Base-by-base conservation (phyloP, 2,797 vertebrate genomes). In the Coreius guichenoti region DNA sequence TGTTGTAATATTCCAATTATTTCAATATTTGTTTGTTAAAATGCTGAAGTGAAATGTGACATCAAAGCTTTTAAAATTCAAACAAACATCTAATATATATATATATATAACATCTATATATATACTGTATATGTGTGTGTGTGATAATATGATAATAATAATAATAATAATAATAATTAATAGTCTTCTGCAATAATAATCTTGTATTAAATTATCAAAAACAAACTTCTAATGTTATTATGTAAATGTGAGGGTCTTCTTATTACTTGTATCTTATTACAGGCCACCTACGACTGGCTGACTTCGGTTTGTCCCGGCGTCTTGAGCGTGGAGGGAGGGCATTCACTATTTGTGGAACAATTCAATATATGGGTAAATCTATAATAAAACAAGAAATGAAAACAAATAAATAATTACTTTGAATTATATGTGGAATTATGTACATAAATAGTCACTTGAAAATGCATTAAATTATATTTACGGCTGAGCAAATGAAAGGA, bases 291-390 rank as follows among this genome's bases (percentile, higher is more conserved):
- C 96, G 96, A 67, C 91, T 98, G 92, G 96, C 97, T 0, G 97
- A 98, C 85, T 98, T 98, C 0, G 97, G 97, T 56, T 93, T 98
- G 85, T 97, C 96, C 4, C 93, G 95, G 8, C 95, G 96, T 75
- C 92, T 99, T 80, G 91, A 91, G 74, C 94, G 91, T 87, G 97
- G 96, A 1, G 94, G 95, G 74, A 92, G 90, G 90, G 95, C 96
- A 0, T 96, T 96, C 86, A 98, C 97, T 0, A 97, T 98, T 91
- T 99, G 97, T 58, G 97, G 97, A 79, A 98, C 97, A 2, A 96
- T 99, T 87, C 96, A 97, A 3, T 98, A 98, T 92, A 99, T 98
- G 97, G 97, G 98, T 98, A 94, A 97, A 95, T 80, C 88, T 61
- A 80, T 84, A 90, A 83, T 86, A 58, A 67, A 49, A 45, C 43